Base-by-base conservation (phyloP, 2,888 invertebrate species). In the Drosophila colorata region DNA sequence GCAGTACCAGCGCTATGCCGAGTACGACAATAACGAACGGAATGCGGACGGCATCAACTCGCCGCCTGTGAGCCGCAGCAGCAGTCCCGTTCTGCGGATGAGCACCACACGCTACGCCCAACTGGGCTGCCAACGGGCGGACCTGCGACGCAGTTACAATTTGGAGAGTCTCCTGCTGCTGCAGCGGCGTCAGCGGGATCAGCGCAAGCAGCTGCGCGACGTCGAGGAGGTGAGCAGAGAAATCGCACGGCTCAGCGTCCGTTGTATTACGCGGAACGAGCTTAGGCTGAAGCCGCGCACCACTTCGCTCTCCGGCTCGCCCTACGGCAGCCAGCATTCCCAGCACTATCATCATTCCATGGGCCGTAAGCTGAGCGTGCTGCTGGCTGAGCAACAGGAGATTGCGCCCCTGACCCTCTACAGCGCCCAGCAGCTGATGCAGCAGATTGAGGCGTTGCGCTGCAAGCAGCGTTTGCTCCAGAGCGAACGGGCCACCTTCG, bases 71-170 rank as follows among this genome's bases (percentile, higher is more conserved):
- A 91, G 91, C 56, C 90, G 90, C 4, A 91, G 89, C 35, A 83
- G 83, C 23, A 91, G 91, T 52, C 91, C 90, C 0, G 78, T 83
- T 23, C 46, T 82, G 8, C 74, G 71, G n/a, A 87, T 90, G 82
- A 86, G 90, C 38, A 92, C 90, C 2, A 89, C 90, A 37, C 92
- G 93, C 1, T 91, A 90, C 65, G 57, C 81, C 9, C 78, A 88
- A 18, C 82, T 91, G n/a, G 71, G 92, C 73, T 94, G 95, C 75
- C 89, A 93, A 1, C 93, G 93, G 72, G 93, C 93, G 1, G 96
- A 96, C 88, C 94, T 96, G 49, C 94, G 95, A 68, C 94, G 93
- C 2, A 96, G 96, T 89, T 97, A 97, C 84, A 95, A 94, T 43
- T 93, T 96, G 6, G 94, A 94, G 2, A 95, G 95, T 74, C 91